Percentiles rank a stretch among this genome's conserved stretches.
These are phyloP conservation scores for Neodontobutis hainanensis DNA, from an alignment of 2,113 vertebrate species.

Conservation along the genomic window DNA sequence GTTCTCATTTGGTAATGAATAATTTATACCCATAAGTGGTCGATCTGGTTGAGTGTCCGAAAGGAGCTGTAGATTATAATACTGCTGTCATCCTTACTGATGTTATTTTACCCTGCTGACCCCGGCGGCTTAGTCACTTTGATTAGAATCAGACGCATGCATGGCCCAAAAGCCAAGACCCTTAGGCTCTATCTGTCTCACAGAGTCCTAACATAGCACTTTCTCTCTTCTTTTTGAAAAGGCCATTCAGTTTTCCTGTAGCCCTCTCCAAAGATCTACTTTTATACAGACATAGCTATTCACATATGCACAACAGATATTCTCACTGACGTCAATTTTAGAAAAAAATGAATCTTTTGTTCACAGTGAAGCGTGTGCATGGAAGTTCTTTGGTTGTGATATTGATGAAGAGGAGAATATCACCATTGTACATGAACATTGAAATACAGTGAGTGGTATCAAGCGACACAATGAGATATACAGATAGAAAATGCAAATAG, in stretches of 20 bases:
- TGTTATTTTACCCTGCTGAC: slow-evolving; percentile 26
- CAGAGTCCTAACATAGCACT: slow-evolving; percentile 26
- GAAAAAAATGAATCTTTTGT: slow-evolving; percentile 2
- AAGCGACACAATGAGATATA: neutral
- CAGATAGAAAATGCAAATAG: neutral
- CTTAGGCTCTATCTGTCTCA: slow-evolving; percentile 4
- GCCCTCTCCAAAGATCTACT: slow-evolving; percentile 25
- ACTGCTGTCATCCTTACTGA: slow-evolving; percentile 32
- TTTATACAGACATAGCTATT: slow-evolving; percentile 4
- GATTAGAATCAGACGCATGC: slow-evolving; percentile 49
- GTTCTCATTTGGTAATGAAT: slow-evolving; percentile 50
- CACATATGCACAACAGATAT: neutral
- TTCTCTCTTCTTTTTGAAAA: slow-evolving; percentile 25
- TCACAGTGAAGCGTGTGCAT: slow-evolving; percentile 5
- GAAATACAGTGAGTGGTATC: neutral
- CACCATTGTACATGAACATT: slow-evolving; percentile 6
- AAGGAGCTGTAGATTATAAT: slow-evolving; percentile 41
- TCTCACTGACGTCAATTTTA: slow-evolving; percentile 1
- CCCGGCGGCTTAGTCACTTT: slow-evolving; percentile 41
- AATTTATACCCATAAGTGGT: slow-evolving; percentile 54
- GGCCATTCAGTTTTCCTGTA: slow-evolving; percentile 19
- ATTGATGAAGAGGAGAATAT: slow-evolving; percentile 11
- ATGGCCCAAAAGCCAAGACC: slow-evolving; percentile 23
- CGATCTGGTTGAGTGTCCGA: slow-evolving; percentile 52
- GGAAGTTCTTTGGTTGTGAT: slow-evolving; percentile 7